These are phyloP conservation scores for Melinaea marsaeus DNA, from an alignment of 2,888 invertebrate genomes.

Conservation along the genomic window DNA sequence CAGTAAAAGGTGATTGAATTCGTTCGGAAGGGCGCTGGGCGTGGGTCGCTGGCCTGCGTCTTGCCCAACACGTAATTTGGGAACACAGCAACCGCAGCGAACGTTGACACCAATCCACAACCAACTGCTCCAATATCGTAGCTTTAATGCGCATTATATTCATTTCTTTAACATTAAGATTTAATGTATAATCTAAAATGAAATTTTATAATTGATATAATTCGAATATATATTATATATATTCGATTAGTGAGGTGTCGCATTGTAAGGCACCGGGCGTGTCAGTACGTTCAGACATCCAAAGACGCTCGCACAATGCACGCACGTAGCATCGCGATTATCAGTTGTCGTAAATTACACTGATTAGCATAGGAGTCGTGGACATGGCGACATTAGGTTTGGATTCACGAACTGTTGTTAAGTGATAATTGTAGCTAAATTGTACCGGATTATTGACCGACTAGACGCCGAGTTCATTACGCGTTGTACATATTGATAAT, in stretches of 20 bases:
- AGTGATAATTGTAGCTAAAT: conserved; percentile 69
- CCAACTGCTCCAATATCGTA: conserved; percentile 50
- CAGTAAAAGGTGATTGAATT: conserved; percentile 53
- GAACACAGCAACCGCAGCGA: conserved; percentile 76
- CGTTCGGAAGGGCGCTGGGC: conserved; percentile 58
- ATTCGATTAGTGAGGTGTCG: conserved; percentile 56
- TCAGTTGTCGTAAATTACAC: conserved; percentile 71
- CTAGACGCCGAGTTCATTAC: conserved; percentile 55
- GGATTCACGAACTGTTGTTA: conserved; percentile 66
- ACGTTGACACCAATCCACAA: conserved; percentile 74
- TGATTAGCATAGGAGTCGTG: conserved; percentile 74
- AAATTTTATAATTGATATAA: conserved; percentile 12
- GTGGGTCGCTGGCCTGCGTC: conserved; percentile 51
- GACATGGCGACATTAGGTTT: conserved; percentile 68
- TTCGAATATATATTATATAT: conserved; percentile 41
- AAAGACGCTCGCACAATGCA: conserved; percentile 60
- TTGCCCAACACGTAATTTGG: conserved; percentile 74
- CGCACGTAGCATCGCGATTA: conserved; percentile 75
- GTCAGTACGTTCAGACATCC: conserved; percentile 39
- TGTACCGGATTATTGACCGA: conserved; percentile 74
- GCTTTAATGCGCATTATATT: conserved; percentile 38
- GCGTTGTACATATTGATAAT: conserved; percentile 33
- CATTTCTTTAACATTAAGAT: conserved; percentile 23
- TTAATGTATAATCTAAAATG: conserved; percentile 1
- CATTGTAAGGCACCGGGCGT: conserved; percentile 45